phyloP scores from a whole-genome alignment of 2,797 vertebrate genomes.

The Furcifer pardalis region DNA sequence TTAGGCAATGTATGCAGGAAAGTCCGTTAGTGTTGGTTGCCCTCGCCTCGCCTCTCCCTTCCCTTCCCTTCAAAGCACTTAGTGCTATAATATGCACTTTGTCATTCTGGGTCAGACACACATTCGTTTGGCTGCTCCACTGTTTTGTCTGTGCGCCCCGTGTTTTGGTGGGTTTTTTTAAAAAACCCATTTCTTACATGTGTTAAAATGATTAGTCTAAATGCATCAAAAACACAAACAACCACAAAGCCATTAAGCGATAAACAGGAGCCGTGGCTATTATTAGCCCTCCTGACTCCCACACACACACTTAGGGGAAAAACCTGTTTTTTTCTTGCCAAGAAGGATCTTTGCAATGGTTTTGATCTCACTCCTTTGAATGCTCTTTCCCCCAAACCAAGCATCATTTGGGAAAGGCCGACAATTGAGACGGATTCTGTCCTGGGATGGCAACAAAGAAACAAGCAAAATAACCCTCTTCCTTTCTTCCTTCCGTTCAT shows the following conservation, averaged over 20 bases:
- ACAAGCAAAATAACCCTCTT: too few species aligned
- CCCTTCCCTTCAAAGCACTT: background rate
- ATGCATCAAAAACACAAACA: background rate
- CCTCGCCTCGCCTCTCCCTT: background rate
- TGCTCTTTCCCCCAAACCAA: background rate
- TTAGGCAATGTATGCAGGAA: slow-evolving; percentile 15
- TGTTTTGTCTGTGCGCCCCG: background rate
- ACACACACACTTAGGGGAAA: background rate
- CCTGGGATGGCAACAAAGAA: too few species aligned
- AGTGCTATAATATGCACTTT: background rate
- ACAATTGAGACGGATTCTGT: too few species aligned
- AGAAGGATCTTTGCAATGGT: rapidly evolving
- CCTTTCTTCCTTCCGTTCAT: too few species aligned
- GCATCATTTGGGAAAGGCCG: too few species aligned
- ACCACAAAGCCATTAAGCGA: background rate
- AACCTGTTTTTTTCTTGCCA: rapidly evolving
- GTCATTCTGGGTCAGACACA: background rate
- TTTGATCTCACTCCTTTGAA: background rate
- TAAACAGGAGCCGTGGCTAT: background rate
- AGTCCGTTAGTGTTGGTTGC: background rate
- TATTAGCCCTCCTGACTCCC: rapidly evolving
- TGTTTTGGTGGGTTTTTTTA: slow-evolving; percentile 36
- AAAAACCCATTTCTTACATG: background rate
- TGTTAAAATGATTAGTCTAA: rapidly evolving
- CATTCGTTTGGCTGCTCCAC: background rate